Base-by-base conservation (phyloP, 2,113 vertebrate species). In the Puntigrus tetrazona region DNA sequence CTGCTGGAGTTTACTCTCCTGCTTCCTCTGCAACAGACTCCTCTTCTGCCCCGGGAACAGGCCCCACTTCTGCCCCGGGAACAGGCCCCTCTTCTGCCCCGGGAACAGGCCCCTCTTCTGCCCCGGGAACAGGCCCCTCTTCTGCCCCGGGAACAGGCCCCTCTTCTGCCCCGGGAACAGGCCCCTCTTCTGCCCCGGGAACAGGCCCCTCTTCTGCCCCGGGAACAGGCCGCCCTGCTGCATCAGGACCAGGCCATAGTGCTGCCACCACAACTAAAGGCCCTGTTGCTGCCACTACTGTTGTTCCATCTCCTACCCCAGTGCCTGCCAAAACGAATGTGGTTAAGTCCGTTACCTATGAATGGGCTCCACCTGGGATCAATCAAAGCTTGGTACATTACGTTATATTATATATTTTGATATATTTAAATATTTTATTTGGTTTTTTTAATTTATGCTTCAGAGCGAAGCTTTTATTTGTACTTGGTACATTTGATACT, bases 281-380 rank as follows among this genome's bases (percentile, higher is more conserved):
- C 31, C 7, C 47, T 59, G 6, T 45, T 31, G 43, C 83, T n/a
- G 9, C 87, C 20, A 50, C 91, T 0, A 16, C 73, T 25, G 20
- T n/a, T 9, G 45, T 52, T 29, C 18, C 63, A 31, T 86, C 50
- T 34, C 89, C 88, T 0, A 80, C 50, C 63, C 85, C 89, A 29
- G 65, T 89, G 31, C 90, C 90, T 27, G 94, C 96, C 87, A 94
- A 94, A 90, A 96, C 96, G 88, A 95, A 97, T 43, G 77, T 95
- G 25, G 94, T 95, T 7, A 96, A 94, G 87, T 95, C 96, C 0
- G 95, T 98, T 52, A 98, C 97, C 74, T 99, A 97, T 0, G 98
- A 99, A 86, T 99, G 98, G 98, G 96, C 96, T 16, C 98, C 98
- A 72, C 98, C 96, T 43, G 97, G 98, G 55, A 94, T 97, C 83